Percentiles rank a stretch among this genome's conserved stretches.
phyloP scores from a whole-genome alignment of 1,140 invertebrate genomes.

The Leptopilina clavipes region DNA sequence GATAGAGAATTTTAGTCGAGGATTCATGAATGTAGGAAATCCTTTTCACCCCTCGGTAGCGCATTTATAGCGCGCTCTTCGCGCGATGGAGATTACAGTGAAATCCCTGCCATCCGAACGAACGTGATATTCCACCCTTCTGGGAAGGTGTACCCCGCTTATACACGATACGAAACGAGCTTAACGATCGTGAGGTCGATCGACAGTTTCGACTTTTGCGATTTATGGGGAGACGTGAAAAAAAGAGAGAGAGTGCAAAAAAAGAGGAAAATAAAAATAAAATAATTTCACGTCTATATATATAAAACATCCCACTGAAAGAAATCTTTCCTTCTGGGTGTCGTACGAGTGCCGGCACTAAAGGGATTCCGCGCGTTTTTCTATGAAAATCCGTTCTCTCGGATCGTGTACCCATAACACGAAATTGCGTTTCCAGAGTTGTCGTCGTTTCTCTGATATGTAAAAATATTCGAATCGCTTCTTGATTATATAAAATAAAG shows the following conservation, averaged over 20 bases:
- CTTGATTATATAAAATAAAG: too few relatives aligned
- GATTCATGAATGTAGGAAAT: constrained; percentile 2
- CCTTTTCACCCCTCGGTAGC: constrained; percentile 11
- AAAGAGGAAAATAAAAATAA: background rate
- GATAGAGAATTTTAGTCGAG: background rate
- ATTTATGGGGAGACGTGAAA: constrained; percentile 6
- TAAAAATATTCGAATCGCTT: too few relatives aligned
- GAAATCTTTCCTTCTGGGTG: background rate
- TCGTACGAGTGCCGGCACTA: background rate
- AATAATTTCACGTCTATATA: background rate
- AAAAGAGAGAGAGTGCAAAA: background rate
- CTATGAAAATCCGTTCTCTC: background rate
- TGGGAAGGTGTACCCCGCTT: background rate
- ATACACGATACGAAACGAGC: constrained; percentile 22
- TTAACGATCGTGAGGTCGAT: constrained; percentile 28
- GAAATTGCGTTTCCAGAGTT: too few relatives aligned
- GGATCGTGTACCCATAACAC: background rate
- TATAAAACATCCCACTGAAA: background rate
- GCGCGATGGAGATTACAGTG: constrained; percentile 6
- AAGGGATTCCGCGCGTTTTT: background rate
- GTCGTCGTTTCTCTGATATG: too few relatives aligned
- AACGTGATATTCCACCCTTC: constrained; percentile 28
- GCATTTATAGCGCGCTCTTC: constrained; percentile 28
- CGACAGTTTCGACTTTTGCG: constrained; percentile 24
- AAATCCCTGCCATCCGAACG: constrained; percentile 30